Evolutionary conservation across 1,140 invertebrate species (phyloP), one percentile per base, ranked within the genome.

Genomic region (Plectrocnemia conspersa): DNA sequence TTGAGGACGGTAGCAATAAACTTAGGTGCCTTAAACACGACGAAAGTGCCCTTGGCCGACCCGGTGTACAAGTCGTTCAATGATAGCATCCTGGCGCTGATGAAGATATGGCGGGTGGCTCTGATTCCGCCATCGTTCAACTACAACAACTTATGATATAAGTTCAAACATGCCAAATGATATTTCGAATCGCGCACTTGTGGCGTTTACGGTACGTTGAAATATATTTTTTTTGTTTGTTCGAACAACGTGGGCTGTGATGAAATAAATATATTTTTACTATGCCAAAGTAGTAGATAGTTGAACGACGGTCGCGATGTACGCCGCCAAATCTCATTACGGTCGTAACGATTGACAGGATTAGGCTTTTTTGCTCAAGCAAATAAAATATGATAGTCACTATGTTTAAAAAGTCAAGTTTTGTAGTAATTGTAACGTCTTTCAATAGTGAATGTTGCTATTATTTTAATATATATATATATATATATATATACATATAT

Each of bases 1-100:
- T 64, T 76, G 54, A 68, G 71, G 45, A 55, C 61, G 58, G 63
- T 72, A 1, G 69, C 68, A 11, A 60, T 76, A 9, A 58, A 69
- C 11, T 47, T 74, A 7, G 68, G 65, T 56, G 50, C 70, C 3
- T 62, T 76, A 10, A 65, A 72, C 40, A 62, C 67, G 11, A 64
- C 63, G 29, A 72, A 75, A 42, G 38, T 58, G 15, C 59, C 52
- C 4, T 44, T 33, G 18, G 25, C 23, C 10, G 24, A 61, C 13
- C 52, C 52, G 0, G 22, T 55, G 15, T 40, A 56, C 4, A 24
- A 32, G 19, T 54, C 40, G 1, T 50, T 58, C 40, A 24, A 10
- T n/a, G 38, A 54, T 15, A 25, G 52, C 15, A 54, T 61, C 15
- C 16, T 40, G 9, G 27, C 48, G 10, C 22, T 61, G 9, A 46